These are phyloP conservation scores for Bombus cullumanus DNA, from an alignment of 1,140 invertebrate genomes.

Conservation along the genomic window DNA sequence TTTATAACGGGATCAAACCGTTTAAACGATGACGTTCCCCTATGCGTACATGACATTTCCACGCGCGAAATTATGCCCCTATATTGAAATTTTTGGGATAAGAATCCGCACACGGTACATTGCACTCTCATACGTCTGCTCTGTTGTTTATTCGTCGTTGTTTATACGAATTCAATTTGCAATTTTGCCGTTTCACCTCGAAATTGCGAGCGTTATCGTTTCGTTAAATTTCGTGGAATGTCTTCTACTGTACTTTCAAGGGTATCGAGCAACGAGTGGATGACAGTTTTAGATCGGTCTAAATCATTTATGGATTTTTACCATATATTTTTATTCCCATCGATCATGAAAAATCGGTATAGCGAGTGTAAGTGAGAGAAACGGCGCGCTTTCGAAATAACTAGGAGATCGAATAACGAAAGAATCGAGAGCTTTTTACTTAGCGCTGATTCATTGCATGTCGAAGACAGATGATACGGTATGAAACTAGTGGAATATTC, in stretches of 20 bases:
- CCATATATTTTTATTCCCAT: background rate
- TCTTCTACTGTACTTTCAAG: background rate
- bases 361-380: too few species aligned
- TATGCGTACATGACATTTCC: too few species aligned
- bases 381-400: background rate
- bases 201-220: background rate
- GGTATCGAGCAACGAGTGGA: background rate
- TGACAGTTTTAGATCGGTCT: background rate
- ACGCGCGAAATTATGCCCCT: too few species aligned
- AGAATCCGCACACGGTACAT: background rate
- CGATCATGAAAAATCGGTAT: background rate
- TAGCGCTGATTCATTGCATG: constrained; percentile 18
- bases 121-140: background rate
- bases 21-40: constrained; percentile 50
- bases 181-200: background rate
- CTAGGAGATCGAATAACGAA: background rate
- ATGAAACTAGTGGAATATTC: background rate
- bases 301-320: background rate
- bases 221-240: background rate
- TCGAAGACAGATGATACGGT: constrained; percentile 2
- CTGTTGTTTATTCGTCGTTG: background rate
- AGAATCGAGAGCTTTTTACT: background rate
- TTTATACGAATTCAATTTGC: background rate
- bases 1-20: constrained; percentile 68
- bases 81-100: background rate